Evolutionary conservation across 2,888 invertebrate genomes (phyloP), one percentile per base, ranked within the genome.

Genomic region (Oegoconia quadripuncta): DNA sequence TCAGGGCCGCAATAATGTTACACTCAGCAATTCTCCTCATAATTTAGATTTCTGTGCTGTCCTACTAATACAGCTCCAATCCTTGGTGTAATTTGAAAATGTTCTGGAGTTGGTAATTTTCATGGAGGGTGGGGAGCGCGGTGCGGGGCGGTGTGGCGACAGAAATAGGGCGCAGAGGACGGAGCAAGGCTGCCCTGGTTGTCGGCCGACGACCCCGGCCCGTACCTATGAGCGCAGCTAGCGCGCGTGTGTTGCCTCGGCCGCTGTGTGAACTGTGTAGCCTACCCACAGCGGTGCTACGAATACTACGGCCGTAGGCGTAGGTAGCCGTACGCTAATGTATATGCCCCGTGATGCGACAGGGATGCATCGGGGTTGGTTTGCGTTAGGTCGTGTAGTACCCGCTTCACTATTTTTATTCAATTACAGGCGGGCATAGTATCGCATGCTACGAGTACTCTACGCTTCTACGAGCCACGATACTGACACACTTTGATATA

Each of bases 81-180:
- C 55, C 42, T 57, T 45, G n/a, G 45, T 36, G 48, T 58, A 62
- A 61, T 64, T 68, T 64, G 52, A 47, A 64, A 39, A 41, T 54
- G 41, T 52, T 59, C 50, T 42, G 46, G 48, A 55, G 50, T 52
- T 50, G 42, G 62, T 74, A 68, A 79, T 70, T 77, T 77, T 59
- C 58, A 73, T 63, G 52, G 67, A 62, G 71, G 74, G 72, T 39
- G 47, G 48, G 49, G 47, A 52, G 55, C 64, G 53, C 59, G 52
- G 53, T 54, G 52, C 61, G 59, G 55, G 55, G 53, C 47, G 58
- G 57, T 67, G 78, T 73, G 76, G 82, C 74, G 81, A 81, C 83
- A 84, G 83, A 87, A 86, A 87, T 87, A 86, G 86, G 84, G 80
- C 86, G 76, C 83, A 73, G 86, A 86, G 86, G 87, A 84, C 86